phyloP scores from a whole-genome alignment of 1,140 invertebrate species.

The Kradibia gibbosae region DNA sequence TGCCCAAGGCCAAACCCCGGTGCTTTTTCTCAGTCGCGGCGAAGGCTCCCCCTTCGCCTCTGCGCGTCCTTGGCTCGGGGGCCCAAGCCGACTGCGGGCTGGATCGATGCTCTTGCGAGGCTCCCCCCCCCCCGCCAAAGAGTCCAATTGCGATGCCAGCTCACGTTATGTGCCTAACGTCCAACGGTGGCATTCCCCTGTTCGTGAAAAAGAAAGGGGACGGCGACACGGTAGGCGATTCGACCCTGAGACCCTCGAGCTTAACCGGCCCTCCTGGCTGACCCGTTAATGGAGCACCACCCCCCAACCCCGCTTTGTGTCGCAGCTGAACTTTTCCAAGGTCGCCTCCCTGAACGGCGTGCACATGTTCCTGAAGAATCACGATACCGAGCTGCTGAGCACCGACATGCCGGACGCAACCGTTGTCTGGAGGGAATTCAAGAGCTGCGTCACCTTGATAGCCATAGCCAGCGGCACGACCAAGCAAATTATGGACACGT shows the following conservation, averaged over 20 bases:
- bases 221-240: slow-evolving; percentile 75
- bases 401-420: slow-evolving; percentile 80
- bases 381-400: slow-evolving; percentile 78
- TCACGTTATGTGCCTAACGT: slow-evolving; percentile 79
- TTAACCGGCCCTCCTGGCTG: too few species aligned
- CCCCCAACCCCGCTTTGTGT: too few species aligned
- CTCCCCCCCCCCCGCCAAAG: too few species aligned
- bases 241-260: too few species aligned
- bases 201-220: slow-evolving; percentile 81
- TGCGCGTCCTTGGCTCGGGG: too few species aligned
- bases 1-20: too few species aligned
- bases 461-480: slow-evolving; percentile 78
- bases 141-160: slow-evolving; percentile 77
- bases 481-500: slow-evolving; percentile 75
- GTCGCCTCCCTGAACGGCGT: slow-evolving; percentile 87
- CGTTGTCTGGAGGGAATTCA: slow-evolving; percentile 84
- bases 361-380: slow-evolving; percentile 86
- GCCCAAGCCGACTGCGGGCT: too few species aligned
- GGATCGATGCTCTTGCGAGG: too few species aligned
- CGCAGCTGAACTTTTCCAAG: slow-evolving; percentile 83
- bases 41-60: too few species aligned
- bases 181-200: slow-evolving; percentile 80
- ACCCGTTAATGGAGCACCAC: too few species aligned
- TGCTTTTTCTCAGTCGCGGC: too few species aligned
- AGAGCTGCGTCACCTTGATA: slow-evolving; percentile 78